Percentiles rank a stretch among this genome's conserved stretches.
Conservation (phyloP, 2,797 vertebrate genomes). For the Chaunax sp. region DNA sequence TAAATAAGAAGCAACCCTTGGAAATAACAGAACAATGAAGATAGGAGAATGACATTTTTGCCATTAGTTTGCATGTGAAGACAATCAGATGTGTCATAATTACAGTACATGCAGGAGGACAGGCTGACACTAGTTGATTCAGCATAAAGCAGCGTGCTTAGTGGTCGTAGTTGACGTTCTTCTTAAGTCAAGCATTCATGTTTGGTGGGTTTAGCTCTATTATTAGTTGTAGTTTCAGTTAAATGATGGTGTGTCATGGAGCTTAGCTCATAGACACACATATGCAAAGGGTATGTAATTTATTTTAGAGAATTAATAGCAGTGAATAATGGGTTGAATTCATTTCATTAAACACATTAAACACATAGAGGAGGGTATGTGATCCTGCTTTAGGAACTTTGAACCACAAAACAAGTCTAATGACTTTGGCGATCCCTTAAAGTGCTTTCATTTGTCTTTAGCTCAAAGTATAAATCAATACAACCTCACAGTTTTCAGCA, state of each 20-base stretch:
- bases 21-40: not conserved
- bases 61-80: not conserved
- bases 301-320: conserved; percentile 6
- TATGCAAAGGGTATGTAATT: not conserved
- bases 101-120: not conserved
- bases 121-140: conserved; percentile 1
- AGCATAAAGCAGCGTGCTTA: conserved; percentile 4
- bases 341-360: not conserved
- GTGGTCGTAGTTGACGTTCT: not conserved
- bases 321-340: not conserved
- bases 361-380: not conserved
- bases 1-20: not conserved
- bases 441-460: too few species aligned
- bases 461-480: too few species aligned
- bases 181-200: not conserved
- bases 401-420: too few species aligned
- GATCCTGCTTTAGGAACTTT: not conserved
- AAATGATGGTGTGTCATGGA: conserved; percentile 8
- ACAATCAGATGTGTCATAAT: not conserved
- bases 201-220: not conserved
- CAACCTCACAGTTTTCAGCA: too few species aligned
- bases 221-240: not conserved
- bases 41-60: not conserved
- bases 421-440: too few species aligned
- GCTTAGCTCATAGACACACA: conserved; percentile 5